Base-by-base conservation (phyloP, 2,797 vertebrate species). In the Nyctalus aviator region DNA sequence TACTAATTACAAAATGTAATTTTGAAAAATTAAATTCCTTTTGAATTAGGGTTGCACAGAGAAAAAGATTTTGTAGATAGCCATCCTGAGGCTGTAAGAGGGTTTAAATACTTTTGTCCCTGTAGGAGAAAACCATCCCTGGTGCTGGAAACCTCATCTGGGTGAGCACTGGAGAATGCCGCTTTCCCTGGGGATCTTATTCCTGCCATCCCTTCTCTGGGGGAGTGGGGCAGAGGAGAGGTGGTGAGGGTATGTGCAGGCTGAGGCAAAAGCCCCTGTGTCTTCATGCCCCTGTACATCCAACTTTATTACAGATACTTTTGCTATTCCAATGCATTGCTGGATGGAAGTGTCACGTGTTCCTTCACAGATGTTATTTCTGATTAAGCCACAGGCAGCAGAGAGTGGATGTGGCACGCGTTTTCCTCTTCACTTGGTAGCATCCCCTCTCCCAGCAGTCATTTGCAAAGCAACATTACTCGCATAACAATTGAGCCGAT, bases 401-500 rank as follows among this genome's bases (percentile, higher is more conserved):
- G 91, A 97, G 95, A 97, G 87, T 96, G 93, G 96, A 97, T 94
- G 88, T 96, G 97, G 97, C 96, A 87, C 0, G 57, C 91, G 94
- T 96, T 97, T 96, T 96, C 94, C 84, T 92, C 90, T 84, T 94
- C 77, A 32, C 96, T 97, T 85, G 88, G 75, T 96, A 69, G 97
- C 97, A 32, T 78, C 96, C 92, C 68, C 25, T 59, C 37, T 76
- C 84, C 84, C 96, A 93, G 96, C 95, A 77, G 59, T 73, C 97
- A 93, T 97, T 97, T 96, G 88, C 92, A 97, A 90, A 92, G 93
- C 84, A 86, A 84, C 94, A 59, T 62, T 88, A 55, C 94, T 96
- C 97, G 96, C 95, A 94, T 98, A 97, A 97, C 94, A 98, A 98
- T 93, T 95, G 97, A 78, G 79, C 91, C 85, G 91, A 97, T 96